Evolutionary conservation across 2,113 vertebrate genomes (phyloP).

Genomic region (Erpornis zantholeuca): DNA sequence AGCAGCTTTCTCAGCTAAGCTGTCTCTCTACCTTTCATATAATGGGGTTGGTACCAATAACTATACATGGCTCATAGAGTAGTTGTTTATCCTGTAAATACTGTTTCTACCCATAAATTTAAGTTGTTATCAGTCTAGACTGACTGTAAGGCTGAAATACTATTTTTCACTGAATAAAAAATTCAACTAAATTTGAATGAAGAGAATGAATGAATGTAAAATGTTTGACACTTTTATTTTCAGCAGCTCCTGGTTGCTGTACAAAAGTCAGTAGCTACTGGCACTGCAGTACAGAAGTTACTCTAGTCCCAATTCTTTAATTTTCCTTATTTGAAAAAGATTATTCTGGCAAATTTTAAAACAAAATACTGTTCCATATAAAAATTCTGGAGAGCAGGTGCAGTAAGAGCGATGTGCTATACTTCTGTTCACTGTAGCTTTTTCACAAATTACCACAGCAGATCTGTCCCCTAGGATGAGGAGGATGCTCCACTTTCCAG

Average conservation of each 20-base stretch:
- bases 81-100: not conserved
- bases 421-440: not conserved
- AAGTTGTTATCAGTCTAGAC: not conserved
- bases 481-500: not conserved
- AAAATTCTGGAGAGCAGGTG: not conserved
- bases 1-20: not conserved
- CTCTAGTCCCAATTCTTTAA: not conserved
- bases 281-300: not conserved
- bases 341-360: not conserved
- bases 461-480: not conserved
- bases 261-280: not conserved
- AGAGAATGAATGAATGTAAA: no score
- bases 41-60: not conserved
- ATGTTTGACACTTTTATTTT: not conserved
- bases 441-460: not conserved
- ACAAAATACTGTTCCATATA: not conserved
- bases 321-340: not conserved
- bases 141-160: not conserved
- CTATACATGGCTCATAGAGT: not conserved
- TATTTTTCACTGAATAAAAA: not conserved
- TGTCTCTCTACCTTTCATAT: not conserved
- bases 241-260: not conserved
- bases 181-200: not conserved
- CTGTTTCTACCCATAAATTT: not conserved
- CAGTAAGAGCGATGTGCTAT: not conserved